Conservation (phyloP, 2,113 vertebrate species). For the Podilymbus podiceps region DNA sequence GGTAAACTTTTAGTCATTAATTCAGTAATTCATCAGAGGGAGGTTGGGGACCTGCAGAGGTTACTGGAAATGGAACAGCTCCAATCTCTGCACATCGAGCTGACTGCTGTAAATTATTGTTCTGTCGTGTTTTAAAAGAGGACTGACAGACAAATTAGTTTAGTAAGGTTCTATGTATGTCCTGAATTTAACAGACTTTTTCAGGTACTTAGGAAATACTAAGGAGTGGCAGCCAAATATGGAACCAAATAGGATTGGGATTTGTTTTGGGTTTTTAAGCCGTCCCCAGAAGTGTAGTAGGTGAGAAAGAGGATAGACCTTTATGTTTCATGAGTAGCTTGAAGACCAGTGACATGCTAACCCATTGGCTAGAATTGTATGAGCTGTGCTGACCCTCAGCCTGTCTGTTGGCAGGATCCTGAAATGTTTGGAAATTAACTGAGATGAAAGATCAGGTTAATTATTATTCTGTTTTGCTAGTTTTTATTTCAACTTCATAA, state of each 20-base stretch:
- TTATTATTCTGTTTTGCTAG: background rate
- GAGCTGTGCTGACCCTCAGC: background rate
- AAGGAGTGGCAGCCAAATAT: background rate
- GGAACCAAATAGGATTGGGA: rapidly evolving
- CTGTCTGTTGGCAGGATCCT: background rate
- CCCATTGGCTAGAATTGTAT: background rate
- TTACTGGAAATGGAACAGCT: background rate
- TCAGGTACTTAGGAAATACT: background rate
- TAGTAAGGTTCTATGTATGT: background rate
- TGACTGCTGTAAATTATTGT: background rate
- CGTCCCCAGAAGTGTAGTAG: background rate
- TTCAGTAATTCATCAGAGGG: background rate
- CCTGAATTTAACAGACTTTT: background rate
- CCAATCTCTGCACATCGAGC: background rate
- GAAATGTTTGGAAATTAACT: background rate
- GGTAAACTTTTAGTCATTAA: background rate
- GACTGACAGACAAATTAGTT: background rate
- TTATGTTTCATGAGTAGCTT: background rate
- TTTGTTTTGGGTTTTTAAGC: background rate
- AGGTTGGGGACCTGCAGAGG: background rate
- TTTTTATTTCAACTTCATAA: background rate
- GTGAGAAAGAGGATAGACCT: background rate
- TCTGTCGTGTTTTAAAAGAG: background rate
- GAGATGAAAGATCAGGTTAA: background rate
- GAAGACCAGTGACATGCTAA: background rate